Percentiles rank a stretch among this genome's conserved stretches.
These are phyloP conservation scores for Drosophila kohkoa DNA, from an alignment of 1,140 invertebrate genomes.

Conservation along the genomic window DNA sequence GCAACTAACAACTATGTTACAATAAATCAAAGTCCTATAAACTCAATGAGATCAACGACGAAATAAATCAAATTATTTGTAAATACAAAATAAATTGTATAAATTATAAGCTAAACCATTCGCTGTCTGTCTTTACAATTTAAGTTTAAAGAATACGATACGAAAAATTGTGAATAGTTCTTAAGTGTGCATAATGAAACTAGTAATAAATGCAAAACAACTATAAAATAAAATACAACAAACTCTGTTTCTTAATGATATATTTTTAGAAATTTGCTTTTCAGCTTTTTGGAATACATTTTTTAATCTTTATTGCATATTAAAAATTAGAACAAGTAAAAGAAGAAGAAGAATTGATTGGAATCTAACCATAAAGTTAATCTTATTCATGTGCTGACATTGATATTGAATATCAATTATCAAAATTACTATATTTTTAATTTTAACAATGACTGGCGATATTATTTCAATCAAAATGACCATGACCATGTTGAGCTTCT, in stretches of 20 bases:
- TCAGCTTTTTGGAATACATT: too few relatives aligned
- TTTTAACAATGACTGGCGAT: too few relatives aligned
- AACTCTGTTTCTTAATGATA: conserved; percentile 4
- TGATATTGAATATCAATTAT: too few relatives aligned
- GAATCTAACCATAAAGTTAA: too few relatives aligned
- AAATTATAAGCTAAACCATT: conserved; percentile 61
- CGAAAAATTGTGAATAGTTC: conserved; percentile 72
- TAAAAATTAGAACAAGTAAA: too few relatives aligned
- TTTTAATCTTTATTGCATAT: too few relatives aligned
- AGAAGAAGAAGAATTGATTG: too few relatives aligned
- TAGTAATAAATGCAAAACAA: conserved; percentile 64
- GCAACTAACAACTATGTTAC: conserved; percentile 37
- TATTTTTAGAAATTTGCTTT: too few relatives aligned
- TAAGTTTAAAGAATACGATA: conserved; percentile 45
- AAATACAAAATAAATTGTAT: conserved; percentile 56
- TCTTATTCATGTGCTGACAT: too few relatives aligned
- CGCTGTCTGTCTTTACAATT: conserved; percentile 57
- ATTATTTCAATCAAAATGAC: too few relatives aligned
- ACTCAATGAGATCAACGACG: conserved; percentile 45
- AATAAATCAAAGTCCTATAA: conserved; percentile 64
- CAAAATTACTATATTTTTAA: too few relatives aligned
- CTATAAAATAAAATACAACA: conserved; percentile 33
- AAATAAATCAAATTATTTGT: conserved; percentile 39
- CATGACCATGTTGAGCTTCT: too few relatives aligned
- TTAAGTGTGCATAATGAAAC: conserved; percentile 76